Base-by-base conservation (phyloP, 2,888 invertebrate genomes). In the Cyrtodaria siliqua region DNA sequence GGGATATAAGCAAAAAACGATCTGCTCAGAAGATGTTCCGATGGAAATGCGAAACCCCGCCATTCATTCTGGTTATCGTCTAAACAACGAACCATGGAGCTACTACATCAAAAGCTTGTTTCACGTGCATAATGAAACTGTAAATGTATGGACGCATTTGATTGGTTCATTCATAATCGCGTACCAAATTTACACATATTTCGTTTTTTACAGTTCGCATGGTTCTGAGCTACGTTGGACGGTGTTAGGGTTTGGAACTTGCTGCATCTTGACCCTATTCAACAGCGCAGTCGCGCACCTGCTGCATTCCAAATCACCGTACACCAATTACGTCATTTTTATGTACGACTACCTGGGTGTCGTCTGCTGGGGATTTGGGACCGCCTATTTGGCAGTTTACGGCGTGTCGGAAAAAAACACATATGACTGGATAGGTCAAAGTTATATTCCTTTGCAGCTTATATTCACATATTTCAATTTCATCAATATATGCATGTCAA, bases 21-120 rank as follows among this genome's bases (percentile, higher is more conserved):
- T 44, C 16, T 16, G 20, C 44, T 50, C 56, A 14, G 73, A 82
- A 23, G 68, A 84, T 18, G 85, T 89, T 6, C 88, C 90, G 1
- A n/a, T 66, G 23, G 74, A 87, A 38, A 83, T 89, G 70, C 84
- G 82, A 14, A 84, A 87, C 29, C 86, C 88, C 1, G 73, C 83
- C 50, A 79, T 90, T 2, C 53, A 81, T 18, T 60, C 72, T 14
- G 90, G 89, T 16, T 90, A 88, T 67, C 83, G 90, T 12, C 71
- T 62, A 27, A 69, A 81, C 2, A 63, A 87, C 62, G 84, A 85
- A 50, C 86, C 86, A n/a, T 90, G 89, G 89, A 62, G 57, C 3
- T 87, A 87, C 73, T 89, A 89, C 69, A 6, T 89, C 24, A 42
- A 57, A 27, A 89, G 88, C 61, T 38, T 77, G 53, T 73, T 76